These are phyloP conservation scores for Argyrosomus japonicus DNA, from an alignment of 2,113 vertebrate genomes.

Conservation along the genomic window DNA sequence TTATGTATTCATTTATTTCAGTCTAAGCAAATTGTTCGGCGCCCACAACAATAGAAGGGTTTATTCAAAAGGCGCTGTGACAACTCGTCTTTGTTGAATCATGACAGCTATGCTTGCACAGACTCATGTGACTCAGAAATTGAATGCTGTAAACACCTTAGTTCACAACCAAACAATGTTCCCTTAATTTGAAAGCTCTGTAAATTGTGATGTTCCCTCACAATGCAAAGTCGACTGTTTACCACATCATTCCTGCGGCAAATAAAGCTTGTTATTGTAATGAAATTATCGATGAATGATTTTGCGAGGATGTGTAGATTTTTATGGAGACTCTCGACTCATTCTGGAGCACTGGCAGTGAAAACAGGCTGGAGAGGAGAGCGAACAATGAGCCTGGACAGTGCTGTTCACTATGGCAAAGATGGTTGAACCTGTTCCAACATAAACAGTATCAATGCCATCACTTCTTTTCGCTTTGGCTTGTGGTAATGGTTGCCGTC, in stretches of 20 bases:
- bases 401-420: slow-evolving; percentile 24
- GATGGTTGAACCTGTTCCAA: slow-evolving; percentile 48
- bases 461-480: slow-evolving; percentile 48
- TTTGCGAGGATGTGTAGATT: neutral
- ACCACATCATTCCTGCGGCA: neutral
- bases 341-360: slow-evolving; percentile 13
- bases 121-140: slow-evolving; percentile 35
- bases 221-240: slow-evolving; percentile 1
- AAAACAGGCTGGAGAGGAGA: neutral
- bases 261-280: slow-evolving; percentile 3
- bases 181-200: neutral
- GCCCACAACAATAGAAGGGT: slow-evolving; percentile 42
- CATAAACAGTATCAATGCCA: slow-evolving; percentile 61
- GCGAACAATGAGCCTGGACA: slow-evolving; percentile 43
- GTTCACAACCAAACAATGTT: slow-evolving; percentile 46
- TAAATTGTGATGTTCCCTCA: slow-evolving; percentile 23
- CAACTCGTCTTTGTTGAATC: slow-evolving; percentile 54
- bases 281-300: slow-evolving; percentile 23
- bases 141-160: slow-evolving; percentile 54
- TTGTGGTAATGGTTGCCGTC: slow-evolving; percentile 3
- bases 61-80: slow-evolving; percentile 53
- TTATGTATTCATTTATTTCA: slow-evolving; percentile 35
- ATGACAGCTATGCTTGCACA: slow-evolving; percentile 46
- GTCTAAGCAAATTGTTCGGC: slow-evolving; percentile 48
- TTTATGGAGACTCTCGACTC: slow-evolving; percentile 12